Percentiles rank a stretch among this genome's conserved stretches.
Conservation (phyloP, 1,140 invertebrate species). For the Sycobia sp. region DNA sequence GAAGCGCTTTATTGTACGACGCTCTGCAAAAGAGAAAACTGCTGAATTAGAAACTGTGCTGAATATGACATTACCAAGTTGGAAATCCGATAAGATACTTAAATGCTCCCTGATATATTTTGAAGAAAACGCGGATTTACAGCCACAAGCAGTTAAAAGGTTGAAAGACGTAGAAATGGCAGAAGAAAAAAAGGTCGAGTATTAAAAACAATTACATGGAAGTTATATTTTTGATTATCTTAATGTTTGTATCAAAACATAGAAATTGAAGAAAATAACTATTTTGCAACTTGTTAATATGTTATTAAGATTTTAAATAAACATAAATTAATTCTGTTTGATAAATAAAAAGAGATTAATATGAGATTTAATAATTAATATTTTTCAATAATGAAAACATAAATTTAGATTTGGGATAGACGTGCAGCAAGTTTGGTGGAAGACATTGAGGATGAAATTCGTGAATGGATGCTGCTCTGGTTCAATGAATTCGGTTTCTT, state of each 20-base stretch:
- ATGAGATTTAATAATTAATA: too few species aligned
- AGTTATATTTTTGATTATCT: too few species aligned
- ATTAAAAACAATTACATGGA: too few species aligned
- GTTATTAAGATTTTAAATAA: neutral
- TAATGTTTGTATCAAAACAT: too few species aligned
- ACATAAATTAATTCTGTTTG: neutral
- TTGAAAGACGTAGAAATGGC: constrained; percentile 59
- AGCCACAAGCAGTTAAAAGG: constrained; percentile 59
- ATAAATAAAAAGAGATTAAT: too few species aligned
- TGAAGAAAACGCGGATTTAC: constrained; percentile 59
- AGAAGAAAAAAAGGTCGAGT: neutral
- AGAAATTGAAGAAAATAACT: too few species aligned
- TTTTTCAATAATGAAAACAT: too few species aligned
- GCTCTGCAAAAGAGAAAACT: constrained; percentile 48
- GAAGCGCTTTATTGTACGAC: constrained; percentile 50
- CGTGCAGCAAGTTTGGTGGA: constrained; percentile 68
- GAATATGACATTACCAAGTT: constrained; percentile 53
- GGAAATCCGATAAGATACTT: constrained; percentile 39
- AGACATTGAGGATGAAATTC: constrained; percentile 72
- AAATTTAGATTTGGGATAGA: constrained; percentile 59
- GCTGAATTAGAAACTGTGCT: constrained; percentile 53
- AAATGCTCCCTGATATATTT: neutral
- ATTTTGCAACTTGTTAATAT: too few species aligned
- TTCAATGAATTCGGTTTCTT: constrained; percentile 62
- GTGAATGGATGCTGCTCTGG: constrained; percentile 70